These are phyloP conservation scores for Drosophila nebulosa DNA, from an alignment of 1,140 invertebrate genomes.

Conservation along the genomic window DNA sequence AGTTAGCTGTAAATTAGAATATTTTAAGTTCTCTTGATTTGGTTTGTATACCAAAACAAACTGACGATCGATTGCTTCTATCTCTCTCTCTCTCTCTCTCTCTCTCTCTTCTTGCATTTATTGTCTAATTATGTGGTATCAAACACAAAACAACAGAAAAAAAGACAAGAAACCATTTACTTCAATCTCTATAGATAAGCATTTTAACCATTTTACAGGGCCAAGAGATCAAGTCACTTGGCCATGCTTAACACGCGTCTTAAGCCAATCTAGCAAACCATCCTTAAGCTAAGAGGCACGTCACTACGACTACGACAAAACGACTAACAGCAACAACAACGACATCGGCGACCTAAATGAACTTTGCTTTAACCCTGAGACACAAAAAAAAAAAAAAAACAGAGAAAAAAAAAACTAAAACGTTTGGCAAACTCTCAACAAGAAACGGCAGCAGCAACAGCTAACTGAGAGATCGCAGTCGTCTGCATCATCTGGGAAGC, in stretches of 20 bases:
- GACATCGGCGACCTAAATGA: conserved; percentile 55
- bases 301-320: conserved; percentile 10
- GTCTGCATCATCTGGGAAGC: conserved; percentile 51
- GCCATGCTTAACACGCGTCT: conserved; percentile 64
- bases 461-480: conserved; percentile 46
- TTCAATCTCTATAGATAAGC: conserved; percentile 29
- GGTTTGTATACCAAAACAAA: too few species aligned
- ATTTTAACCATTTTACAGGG: conserved; percentile 17
- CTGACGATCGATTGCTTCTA: not conserved
- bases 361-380: conserved; percentile 69
- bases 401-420: conserved; percentile 32
- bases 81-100: too few species aligned
- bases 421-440: conserved; percentile 59
- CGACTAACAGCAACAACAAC: conserved; percentile 3
- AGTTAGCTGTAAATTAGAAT: conserved; percentile 63
- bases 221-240: conserved; percentile 54
- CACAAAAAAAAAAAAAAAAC: not conserved
- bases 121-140: conserved; percentile 59
- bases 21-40: too few species aligned
- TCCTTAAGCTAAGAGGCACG: conserved; percentile 33
- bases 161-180: conserved; percentile 19
- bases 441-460: not conserved
- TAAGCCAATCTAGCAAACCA: conserved; percentile 4
- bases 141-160: not conserved
- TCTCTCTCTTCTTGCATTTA: conserved; percentile 40